phyloP scores from a whole-genome alignment of 2,888 invertebrate genomes.

The Cremastobaeus sp. region DNA sequence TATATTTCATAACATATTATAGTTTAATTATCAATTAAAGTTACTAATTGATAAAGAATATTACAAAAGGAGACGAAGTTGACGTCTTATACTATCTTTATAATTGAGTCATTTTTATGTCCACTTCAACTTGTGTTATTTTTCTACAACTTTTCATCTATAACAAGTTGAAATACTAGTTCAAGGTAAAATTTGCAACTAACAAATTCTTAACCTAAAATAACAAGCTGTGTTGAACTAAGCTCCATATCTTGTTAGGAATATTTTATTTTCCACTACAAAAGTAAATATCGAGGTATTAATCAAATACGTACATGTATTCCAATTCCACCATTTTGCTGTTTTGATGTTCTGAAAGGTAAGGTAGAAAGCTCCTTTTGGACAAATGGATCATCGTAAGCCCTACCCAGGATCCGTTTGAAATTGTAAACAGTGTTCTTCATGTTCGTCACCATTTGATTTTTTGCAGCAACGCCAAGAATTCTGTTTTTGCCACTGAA shows the following conservation, averaged over 20 bases:
- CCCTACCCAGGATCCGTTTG: slow-evolving; percentile 94
- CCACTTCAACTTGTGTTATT: no score
- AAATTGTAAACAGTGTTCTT: slow-evolving; percentile 97
- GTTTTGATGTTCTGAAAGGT: slow-evolving; percentile 88
- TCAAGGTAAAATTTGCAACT: no score
- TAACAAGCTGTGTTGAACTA: no score
- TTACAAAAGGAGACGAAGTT: no score
- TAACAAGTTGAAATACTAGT: no score
- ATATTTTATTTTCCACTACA: neutral
- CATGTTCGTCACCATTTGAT: slow-evolving; percentile 97
- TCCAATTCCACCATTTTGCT: slow-evolving; percentile 89
- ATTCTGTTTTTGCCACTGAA: slow-evolving; percentile 95
- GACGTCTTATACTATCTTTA: no score
- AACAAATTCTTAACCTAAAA: no score
- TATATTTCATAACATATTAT: no score
- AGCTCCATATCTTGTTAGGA: neutral
- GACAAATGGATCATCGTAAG: slow-evolving; percentile 91
- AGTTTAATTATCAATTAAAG: no score
- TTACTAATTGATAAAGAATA: no score
- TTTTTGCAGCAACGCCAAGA: slow-evolving; percentile 97
- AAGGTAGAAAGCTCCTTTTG: slow-evolving; percentile 89
- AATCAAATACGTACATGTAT: slow-evolving; percentile 84
- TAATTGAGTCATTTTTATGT: no score
- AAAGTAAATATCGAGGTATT: neutral
- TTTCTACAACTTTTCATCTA: no score